A percentile compares a stretch with the other conserved stretches of the same genome.
phyloP scores from a whole-genome alignment of 2,888 invertebrate species.

The Metacarcinus magister region DNA sequence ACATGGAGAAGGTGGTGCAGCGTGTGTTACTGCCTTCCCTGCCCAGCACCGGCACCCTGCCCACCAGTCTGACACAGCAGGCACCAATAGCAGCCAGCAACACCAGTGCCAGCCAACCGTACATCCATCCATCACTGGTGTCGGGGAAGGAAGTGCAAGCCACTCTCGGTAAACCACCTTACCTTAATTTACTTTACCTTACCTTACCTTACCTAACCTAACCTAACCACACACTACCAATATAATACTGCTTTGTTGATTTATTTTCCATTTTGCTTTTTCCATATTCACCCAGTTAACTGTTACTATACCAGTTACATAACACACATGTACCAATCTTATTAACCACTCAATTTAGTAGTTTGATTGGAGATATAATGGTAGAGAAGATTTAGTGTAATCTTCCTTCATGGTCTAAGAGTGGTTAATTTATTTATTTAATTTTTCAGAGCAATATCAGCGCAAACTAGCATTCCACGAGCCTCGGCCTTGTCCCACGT shows the following conservation, averaged over 20 bases:
- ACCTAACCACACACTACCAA: too few species aligned
- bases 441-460: constrained; percentile 80
- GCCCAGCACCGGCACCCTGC: constrained; percentile 58
- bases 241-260: too few species aligned
- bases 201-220: too few species aligned
- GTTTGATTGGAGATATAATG: not conserved
- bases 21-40: constrained; percentile 70
- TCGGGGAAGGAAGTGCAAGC: constrained; percentile 80
- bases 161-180: constrained; percentile 70
- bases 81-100: constrained; percentile 55
- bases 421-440: not conserved
- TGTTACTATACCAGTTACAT: too few species aligned
- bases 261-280: not conserved
- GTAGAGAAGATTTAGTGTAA: not conserved
- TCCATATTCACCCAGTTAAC: not conserved
- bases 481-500: constrained; percentile 83
- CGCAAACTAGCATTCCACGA: constrained; percentile 83
- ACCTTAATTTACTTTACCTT: not conserved
- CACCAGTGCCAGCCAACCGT: constrained; percentile 62
- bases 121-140: constrained; percentile 78
- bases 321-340: too few species aligned
- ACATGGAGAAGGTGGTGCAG: constrained; percentile 71
- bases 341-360: too few species aligned
- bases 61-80: constrained; percentile 54
- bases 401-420: not conserved